phyloP scores from a whole-genome alignment of 2,888 invertebrate genomes.

The Microctonus aethiopoides region DNA sequence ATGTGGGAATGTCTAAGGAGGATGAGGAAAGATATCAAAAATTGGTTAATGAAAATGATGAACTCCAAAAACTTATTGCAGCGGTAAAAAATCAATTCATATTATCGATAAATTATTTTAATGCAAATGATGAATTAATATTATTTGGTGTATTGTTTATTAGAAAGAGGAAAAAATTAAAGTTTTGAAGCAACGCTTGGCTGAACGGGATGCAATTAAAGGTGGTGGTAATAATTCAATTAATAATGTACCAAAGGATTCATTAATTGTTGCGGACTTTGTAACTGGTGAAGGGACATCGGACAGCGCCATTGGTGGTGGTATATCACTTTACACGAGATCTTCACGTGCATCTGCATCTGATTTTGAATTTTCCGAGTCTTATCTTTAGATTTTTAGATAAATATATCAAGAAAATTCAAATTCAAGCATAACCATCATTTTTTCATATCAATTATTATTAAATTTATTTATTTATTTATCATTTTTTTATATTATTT shows the following conservation, averaged over 20 bases:
- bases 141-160: constrained; percentile 5
- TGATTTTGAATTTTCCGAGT: constrained; percentile 89
- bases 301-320: constrained; percentile 80
- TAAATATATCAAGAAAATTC: neutral
- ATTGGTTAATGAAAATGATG: constrained; percentile 93
- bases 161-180: constrained; percentile 92
- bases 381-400: constrained; percentile 75
- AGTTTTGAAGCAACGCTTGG: constrained; percentile 81
- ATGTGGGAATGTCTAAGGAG: constrained; percentile 84
- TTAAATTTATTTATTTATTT: no score
- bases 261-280: constrained; percentile 79
- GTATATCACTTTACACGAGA: constrained; percentile 79
- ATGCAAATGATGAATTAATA: no score
- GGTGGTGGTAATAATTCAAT: constrained; percentile 64
- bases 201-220: constrained; percentile 77
- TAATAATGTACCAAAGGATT: constrained; percentile 72
- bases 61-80: constrained; percentile 93
- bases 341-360: constrained; percentile 87
- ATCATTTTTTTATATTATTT: no score
- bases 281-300: constrained; percentile 82
- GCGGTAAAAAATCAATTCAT: constrained; percentile 75
- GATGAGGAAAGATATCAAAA: constrained; percentile 96
- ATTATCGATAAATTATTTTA: neutral
- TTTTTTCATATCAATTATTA: no score
- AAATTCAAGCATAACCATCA: neutral